Base-by-base conservation (phyloP, 64 coral and sea anemone genomes). In the Stichodactyla helianthus region DNA sequence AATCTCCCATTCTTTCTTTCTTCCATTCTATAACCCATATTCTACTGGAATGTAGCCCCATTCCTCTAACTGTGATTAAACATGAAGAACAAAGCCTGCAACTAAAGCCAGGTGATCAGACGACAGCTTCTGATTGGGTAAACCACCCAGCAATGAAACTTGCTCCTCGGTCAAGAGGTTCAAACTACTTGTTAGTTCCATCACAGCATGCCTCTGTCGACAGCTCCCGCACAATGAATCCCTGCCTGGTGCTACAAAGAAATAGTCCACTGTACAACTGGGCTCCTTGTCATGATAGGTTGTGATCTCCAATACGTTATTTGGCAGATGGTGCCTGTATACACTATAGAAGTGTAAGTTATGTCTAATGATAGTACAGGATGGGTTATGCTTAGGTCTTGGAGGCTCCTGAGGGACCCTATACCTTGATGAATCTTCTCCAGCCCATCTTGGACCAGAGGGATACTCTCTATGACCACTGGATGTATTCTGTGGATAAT, bases 101-200 rank as follows among this genome's bases (percentile, higher is more conserved):
- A 79, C 71, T 79, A 97, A 81, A 81, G 94, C 71, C 35, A 93
- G 77, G 68, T 97, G 94, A 84, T 97, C 94, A 76, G 94, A 97
- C 13, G 94, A 97, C 12, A 97, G 17, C 7, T 84, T 92, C 65
- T 54, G 44, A 71, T 90, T 90, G 18, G 94, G 94, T 74, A 97
- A 80, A 19, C 94, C 91, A 26, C 81, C 85, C 52, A 82, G 82
- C 19, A 31, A 14, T 57, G 20, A 55, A 17, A 97, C 55, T 14
- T 90, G 84, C 6, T 83, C 26, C 79, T 89, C 80, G 52, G 50
- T 63, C 18, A 97, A 51, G 56, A 97, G 55, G 6, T 63, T 68
- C 62, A 97, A 68, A 65, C 78, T 88, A 2, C 91, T 85, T 51
- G 68, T 87, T 12, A 93, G 74, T 53, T 97, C 84, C 16, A 97